Evolutionary conservation across 1,140 invertebrate genomes (phyloP), one percentile per base, ranked within the genome.

Genomic region (Zaprionus davidi): DNA sequence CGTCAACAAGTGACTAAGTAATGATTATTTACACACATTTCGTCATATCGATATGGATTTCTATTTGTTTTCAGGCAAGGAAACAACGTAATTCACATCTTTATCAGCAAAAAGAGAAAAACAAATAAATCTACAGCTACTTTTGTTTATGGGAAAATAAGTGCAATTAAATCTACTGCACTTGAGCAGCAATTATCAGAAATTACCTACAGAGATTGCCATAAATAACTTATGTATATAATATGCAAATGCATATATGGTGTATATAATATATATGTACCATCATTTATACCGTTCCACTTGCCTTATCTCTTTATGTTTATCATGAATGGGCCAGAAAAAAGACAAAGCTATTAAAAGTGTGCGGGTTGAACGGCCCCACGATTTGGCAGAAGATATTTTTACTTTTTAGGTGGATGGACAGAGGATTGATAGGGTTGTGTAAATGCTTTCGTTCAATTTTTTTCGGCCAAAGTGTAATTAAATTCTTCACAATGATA

Each of bases 1-100:
- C 4, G 63, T 66, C 69, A 72, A 72, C 63, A 72, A 72, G 31
- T 74, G 67, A 75, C 28, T 75, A 62, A 74, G 41, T 46, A 56
- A 13, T 49, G 36, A 62, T 63, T 46, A 44, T 71, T 55, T 64
- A 17, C 17, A 31, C 24, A 41, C 24, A 41, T 46, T 57, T 57
- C 7, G 2, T 17, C 1, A 56, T 58, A 22, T 12, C 31, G 64
- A 28, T 51, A 28, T 9, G 63, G 57, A 28, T 51, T 56, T 53
- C 3, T 24, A 26, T 51, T 34, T 63, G 38, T 64, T 63, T 75
- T 41, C 28, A 9, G 15, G 34, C 28, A 38, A 64, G 22, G 17
- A 53, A 28, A 59, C 4, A 62, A 38, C 55, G 28, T 58, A 15
- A 55, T 55, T 73, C 41, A 15, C 17, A n/a, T 49, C 20, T 34